Evolutionary conservation across 1,140 invertebrate species (phyloP), one percentile per base, ranked within the genome.

Genomic region (Lasaia peninsularis): DNA sequence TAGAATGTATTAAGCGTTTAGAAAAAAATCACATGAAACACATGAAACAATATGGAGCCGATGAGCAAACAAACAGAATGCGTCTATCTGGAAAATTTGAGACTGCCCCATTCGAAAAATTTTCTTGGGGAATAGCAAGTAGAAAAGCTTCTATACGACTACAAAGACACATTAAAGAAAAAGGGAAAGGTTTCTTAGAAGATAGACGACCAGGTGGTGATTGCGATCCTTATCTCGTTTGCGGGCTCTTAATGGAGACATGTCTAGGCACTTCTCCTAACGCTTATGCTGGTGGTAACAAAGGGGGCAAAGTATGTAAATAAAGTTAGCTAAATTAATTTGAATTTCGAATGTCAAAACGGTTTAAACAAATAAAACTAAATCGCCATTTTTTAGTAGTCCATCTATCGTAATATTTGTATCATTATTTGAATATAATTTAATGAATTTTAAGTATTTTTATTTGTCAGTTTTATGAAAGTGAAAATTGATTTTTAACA

Each of bases 121-220:
- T 97, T 80, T 78, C 79, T 31, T 80, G 60, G 90, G 94, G 94
- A 14, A 93, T 96, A 3, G 96, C 95, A 7, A 95, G 95, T 73
- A 92, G 95, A 63, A 93, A 93, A 31, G 92, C 92, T 54, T 95
- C 94, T 71, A 93, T 97, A 66, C 92, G 96, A 54, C 95, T 97
- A 69, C 95, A 96, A 33, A 91, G 95, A 44, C 91, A 91, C 11
- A 94, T 96, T 33, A 95, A 96, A 14, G 95, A 97, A 72, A 94
- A 96, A 11, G 94, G 94, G 58, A 94, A 94, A 76, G 98, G 97
- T 0, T 99, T 98, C 75, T 89, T 99, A 58, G 98, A 99, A 88
- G 98, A 99, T 79, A 91, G 98, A 65, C 91, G 98, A 83, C 98
- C 98, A 33, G 93, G 96, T 20, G 97, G 96, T 53, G 98, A 99